Evolutionary conservation across 2,888 invertebrate species (phyloP).

Genomic region (Ophonus ardosiacus): DNA sequence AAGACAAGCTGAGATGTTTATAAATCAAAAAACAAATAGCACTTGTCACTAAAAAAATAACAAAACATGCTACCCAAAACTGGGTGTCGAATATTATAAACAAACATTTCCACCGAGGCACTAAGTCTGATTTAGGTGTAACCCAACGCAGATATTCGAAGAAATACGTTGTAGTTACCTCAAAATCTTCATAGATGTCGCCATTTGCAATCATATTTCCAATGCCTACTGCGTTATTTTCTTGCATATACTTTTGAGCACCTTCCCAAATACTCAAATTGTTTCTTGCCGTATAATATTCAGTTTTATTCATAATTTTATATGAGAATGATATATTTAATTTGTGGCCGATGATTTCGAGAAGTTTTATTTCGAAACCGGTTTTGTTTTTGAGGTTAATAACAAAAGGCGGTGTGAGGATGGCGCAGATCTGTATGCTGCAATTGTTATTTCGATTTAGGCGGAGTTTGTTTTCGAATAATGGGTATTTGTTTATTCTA

Average conservation of each 20-base stretch:
- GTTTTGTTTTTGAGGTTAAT: conserved; percentile 62
- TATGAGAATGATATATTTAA: conserved; percentile 69
- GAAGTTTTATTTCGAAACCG: conserved; percentile 68
- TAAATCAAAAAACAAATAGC: not conserved
- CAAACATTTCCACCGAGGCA: conserved; percentile 78
- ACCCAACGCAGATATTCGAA: conserved; percentile 80
- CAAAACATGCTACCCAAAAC: conserved; percentile 76
- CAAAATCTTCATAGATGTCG: conserved; percentile 79
- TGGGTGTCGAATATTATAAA: conserved; percentile 76
- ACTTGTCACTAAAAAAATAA: conserved; percentile 71
- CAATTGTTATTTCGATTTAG: conserved; percentile 66
- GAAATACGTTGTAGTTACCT: conserved; percentile 78
- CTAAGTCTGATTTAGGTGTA: conserved; percentile 76
- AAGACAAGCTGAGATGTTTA: conserved; percentile 64
- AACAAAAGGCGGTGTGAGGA: conserved; percentile 69
- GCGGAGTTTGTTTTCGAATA: conserved; percentile 61
- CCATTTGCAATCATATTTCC: conserved; percentile 81
- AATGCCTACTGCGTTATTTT: conserved; percentile 76
- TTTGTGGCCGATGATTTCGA: conserved; percentile 65
- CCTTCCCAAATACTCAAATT: conserved; percentile 77
- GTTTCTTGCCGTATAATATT: conserved; percentile 76
- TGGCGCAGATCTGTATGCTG: conserved; percentile 65
- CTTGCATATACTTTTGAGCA: conserved; percentile 75
- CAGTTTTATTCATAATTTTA: conserved; percentile 73
- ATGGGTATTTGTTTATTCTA: conserved; percentile 18